Conservation (phyloP, 1,140 invertebrate genomes). For the Aphis gossypii region DNA sequence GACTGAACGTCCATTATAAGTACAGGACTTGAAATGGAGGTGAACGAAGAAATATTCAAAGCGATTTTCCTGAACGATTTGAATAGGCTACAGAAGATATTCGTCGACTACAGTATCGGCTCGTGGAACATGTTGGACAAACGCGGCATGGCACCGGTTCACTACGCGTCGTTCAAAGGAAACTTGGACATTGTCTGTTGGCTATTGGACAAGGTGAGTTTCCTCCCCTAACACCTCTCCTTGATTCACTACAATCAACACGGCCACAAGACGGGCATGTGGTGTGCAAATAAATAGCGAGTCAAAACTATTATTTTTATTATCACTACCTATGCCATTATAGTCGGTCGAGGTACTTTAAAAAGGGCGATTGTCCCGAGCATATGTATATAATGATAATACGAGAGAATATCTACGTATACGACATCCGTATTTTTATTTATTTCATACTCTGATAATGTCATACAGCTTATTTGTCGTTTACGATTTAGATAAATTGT, state of each 20-base stretch:
- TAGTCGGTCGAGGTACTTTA: too few species aligned
- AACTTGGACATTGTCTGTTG: slow-evolving; percentile 87
- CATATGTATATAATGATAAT: too few species aligned
- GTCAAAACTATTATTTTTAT: not conserved
- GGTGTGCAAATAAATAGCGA: not conserved
- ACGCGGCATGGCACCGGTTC: slow-evolving; percentile 90
- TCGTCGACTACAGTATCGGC: slow-evolving; percentile 72
- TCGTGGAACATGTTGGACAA: slow-evolving; percentile 75
- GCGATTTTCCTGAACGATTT: slow-evolving; percentile 76
- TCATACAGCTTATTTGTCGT: too few species aligned
- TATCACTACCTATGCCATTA: not conserved
- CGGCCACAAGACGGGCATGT: not conserved
- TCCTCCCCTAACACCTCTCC: slow-evolving; percentile 47
- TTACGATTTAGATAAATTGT: not conserved
- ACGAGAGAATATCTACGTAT: too few species aligned
- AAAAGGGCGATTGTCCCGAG: too few species aligned
- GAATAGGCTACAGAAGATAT: slow-evolving; percentile 71
- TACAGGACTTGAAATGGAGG: not conserved
- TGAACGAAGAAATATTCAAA: slow-evolving; percentile 69
- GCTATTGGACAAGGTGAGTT: slow-evolving; percentile 82
- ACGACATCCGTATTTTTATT: too few species aligned
- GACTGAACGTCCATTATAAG: not conserved
- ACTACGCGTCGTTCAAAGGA: slow-evolving; percentile 94
- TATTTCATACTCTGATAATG: too few species aligned
- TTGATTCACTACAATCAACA: too few species aligned